Conservation (phyloP, 2,797 vertebrate species). For the Cygnus olor region DNA sequence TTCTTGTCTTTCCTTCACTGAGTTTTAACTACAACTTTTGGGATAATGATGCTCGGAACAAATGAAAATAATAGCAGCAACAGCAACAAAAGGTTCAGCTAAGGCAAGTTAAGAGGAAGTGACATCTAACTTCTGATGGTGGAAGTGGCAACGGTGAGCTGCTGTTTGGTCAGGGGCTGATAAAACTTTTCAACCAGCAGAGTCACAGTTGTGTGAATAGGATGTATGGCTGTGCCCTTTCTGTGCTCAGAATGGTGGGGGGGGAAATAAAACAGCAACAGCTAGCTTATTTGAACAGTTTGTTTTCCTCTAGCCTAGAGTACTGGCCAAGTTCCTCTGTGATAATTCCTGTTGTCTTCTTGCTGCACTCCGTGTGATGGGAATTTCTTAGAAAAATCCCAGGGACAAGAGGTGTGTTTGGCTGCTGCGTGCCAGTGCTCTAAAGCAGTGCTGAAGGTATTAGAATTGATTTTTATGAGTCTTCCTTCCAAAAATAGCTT, state of each 20-base stretch:
- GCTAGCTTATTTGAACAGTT: neutral
- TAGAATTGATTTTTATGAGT: neutral
- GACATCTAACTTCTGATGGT: neutral
- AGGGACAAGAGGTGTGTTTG: neutral
- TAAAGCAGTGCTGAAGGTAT: neutral
- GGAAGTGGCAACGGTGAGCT: neutral
- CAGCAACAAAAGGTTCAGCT: neutral
- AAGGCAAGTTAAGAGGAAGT: neutral
- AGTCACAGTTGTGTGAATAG: accelerated
- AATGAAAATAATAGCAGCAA: neutral
- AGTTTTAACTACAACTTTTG: neutral
- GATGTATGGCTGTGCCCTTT: neutral
- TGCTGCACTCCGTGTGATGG: neutral
- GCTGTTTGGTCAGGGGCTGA: neutral
- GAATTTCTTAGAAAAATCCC: neutral
- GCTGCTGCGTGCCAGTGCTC: neutral
- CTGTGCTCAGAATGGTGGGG: neutral
- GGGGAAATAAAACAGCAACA: neutral
- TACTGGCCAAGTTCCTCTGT: neutral
- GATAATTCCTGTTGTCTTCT: neutral
- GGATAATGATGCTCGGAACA: neutral
- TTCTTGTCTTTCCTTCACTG: neutral
- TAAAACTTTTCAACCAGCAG: neutral
- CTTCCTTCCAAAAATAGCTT: neutral
- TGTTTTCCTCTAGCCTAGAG: neutral